Evolutionary conservation across 2,113 vertebrate genomes (phyloP).

Genomic region (Prionailurus bengalensis): DNA sequence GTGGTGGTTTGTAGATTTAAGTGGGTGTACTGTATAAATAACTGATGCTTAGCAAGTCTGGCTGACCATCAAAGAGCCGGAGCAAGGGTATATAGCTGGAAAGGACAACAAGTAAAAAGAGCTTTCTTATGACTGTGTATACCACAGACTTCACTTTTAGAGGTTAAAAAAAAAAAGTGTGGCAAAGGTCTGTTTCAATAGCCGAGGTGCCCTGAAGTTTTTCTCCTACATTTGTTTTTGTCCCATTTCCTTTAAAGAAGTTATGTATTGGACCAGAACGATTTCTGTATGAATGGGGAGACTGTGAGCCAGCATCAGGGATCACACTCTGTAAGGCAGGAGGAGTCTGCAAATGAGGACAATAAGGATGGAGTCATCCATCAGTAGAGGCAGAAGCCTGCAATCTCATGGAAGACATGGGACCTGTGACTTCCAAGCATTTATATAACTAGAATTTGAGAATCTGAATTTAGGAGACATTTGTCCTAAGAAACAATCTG

Average conservation of each 20-base stretch:
- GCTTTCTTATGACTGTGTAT: neutral
- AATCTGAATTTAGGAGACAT: constrained; percentile 7
- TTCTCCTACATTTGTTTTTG: constrained; percentile 14
- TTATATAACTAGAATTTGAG: neutral
- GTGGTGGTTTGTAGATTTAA: neutral
- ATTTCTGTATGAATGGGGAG: constrained; percentile 40
- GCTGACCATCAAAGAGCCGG: constrained; percentile 47
- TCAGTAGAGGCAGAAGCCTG: constrained; percentile 1
- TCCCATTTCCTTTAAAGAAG: constrained; percentile 48
- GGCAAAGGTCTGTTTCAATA: constrained; percentile 25
- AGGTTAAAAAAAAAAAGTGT: neutral
- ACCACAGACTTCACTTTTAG: neutral
- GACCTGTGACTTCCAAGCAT: neutral
- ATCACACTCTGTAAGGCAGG: neutral
- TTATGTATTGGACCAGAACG: neutral
- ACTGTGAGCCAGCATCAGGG: neutral
- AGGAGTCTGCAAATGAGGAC: neutral
- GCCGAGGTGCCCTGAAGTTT: neutral
- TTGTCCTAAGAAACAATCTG: neutral
- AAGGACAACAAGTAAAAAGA: neutral
- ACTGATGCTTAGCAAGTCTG: neutral
- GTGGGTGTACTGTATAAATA: constrained; percentile 16
- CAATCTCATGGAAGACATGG: neutral
- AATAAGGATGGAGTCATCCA: neutral
- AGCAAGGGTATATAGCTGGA: neutral